Base-by-base conservation (phyloP, 2,113 vertebrate species). In the Eublepharis macularius region DNA sequence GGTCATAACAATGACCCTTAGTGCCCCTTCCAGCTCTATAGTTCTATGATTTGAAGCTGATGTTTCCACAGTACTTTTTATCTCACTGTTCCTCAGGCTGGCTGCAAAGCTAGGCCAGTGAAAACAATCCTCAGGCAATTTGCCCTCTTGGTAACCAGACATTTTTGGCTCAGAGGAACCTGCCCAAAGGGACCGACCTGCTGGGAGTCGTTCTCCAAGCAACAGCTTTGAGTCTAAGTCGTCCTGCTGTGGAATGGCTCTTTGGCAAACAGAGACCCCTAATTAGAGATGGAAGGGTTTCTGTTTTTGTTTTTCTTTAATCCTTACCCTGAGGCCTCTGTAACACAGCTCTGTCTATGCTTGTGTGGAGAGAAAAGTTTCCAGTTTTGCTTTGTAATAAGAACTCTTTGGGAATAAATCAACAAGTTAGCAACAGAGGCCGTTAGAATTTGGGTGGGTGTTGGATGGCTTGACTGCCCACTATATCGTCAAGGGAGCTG, bases 311-410 rank as follows among this genome's bases (percentile, higher is more conserved):
- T 97, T 94, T 96, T 96, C 95, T 96, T 94, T 97, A 97, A 98
- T 98, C 96, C 97, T 96, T 97, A 95, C 96, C 97, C 97, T 89
- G 93, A 96, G 97, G 97, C 96, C 93, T 94, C 94, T 93, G 91
- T 95, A 95, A 87, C 89, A 92, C 94, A 94, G 92, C 96, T 94
- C 83, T 96, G 97, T 96, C 96, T 95, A 95, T 97, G 96, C 97
- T 96, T 97, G 97, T 95, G 95, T 96, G 94, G 91, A 96, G 29
- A 63, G 95, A 96, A 95, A 96, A 96, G 95, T 95, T 95, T 95
- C 96, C 94, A 95, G 92, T 95, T 95, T 93, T 92, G 89, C 95
- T 96, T 96, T 97, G 96, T 96, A 97, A 97, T 94, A 94, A 93
- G 96, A 96, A 96, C 95, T 94, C 92, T 92, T 93, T 87, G 81